Conservation (phyloP, 2,113 vertebrate species). For the Morone saxatilis region DNA sequence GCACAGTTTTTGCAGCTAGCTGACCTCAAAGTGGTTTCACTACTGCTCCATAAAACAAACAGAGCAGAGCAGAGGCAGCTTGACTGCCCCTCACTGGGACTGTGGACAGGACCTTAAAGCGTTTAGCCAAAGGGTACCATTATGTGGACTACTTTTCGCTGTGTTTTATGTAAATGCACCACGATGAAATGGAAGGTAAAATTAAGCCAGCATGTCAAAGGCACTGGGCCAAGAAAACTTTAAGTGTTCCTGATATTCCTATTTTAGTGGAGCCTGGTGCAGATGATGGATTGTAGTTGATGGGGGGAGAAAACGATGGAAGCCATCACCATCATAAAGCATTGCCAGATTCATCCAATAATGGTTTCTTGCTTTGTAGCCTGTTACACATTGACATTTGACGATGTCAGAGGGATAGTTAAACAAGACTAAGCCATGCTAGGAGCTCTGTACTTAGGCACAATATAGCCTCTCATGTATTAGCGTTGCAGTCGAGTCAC, state of each 20-base stretch:
- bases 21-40: conserved; percentile 78
- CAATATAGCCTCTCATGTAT: not conserved
- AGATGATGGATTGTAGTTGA: conserved; percentile 68
- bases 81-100: conserved; percentile 77
- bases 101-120: conserved; percentile 78
- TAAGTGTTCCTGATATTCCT: conserved; percentile 63
- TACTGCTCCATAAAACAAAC: conserved; percentile 83
- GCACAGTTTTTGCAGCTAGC: conserved; percentile 67
- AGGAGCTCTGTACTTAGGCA: not conserved
- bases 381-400: conserved; percentile 53
- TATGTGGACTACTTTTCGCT: conserved; percentile 65
- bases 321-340: conserved; percentile 57
- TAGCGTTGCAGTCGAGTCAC: not conserved
- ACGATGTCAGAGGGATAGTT: conserved; percentile 28
- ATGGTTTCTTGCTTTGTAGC: conserved; percentile 50
- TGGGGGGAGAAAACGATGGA: conserved; percentile 35
- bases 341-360: conserved; percentile 61
- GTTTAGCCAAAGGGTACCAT: conserved; percentile 76
- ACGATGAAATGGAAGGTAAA: conserved; percentile 69
- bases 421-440: conserved; percentile 1
- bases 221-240: conserved; percentile 76
- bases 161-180: conserved; percentile 73
- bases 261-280: conserved; percentile 51
- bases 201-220: conserved; percentile 74
- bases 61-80: conserved; percentile 83